These are phyloP conservation scores for Acromyrmex echinatior DNA, from an alignment of 1,140 invertebrate genomes.

Conservation along the genomic window DNA sequence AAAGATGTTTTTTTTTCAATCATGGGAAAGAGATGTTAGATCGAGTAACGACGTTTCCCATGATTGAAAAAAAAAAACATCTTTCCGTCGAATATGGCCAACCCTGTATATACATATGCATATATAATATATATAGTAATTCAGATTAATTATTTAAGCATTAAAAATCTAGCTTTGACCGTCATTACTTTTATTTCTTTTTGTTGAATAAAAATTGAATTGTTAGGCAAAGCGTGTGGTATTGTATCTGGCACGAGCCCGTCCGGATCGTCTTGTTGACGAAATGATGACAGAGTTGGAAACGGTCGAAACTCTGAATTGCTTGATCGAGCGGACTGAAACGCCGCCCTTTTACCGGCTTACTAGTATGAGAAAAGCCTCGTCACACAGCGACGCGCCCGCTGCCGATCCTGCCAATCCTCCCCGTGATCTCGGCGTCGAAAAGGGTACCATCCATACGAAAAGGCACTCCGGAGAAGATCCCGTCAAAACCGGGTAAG, in stretches of 20 bases:
- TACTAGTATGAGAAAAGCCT: conserved; percentile 96
- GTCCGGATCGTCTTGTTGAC: conserved; percentile 96
- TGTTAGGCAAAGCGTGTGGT: conserved; percentile 97
- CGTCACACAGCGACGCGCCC: conserved; percentile 92
- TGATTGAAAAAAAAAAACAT: too few relatives aligned
- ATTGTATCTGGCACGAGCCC: conserved; percentile 95
- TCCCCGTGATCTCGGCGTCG: conserved; percentile 89
- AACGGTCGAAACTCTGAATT: conserved; percentile 98
- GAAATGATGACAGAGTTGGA: conserved; percentile 99
- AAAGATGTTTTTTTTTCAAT: too few relatives aligned
- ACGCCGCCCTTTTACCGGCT: conserved; percentile 98
- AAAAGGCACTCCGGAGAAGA: conserved; percentile 98
- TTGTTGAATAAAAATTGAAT: conserved; percentile 26
- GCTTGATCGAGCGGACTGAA: conserved; percentile 97
- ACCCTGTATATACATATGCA: too few relatives aligned
- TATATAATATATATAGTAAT: too few relatives aligned
- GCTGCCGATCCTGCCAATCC: conserved; percentile 86
- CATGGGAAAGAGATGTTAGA: too few relatives aligned
- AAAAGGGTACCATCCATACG: conserved; percentile 98
- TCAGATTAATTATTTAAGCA: too few relatives aligned
- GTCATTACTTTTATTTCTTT: too few relatives aligned
- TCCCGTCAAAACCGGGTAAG: conserved; percentile 90
- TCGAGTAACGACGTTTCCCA: too few relatives aligned
- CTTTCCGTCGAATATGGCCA: too few relatives aligned
- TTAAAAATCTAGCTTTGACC: too few relatives aligned